phyloP scores from a whole-genome alignment of 2,888 invertebrate genomes.

The Hyposoter dolosus region DNA sequence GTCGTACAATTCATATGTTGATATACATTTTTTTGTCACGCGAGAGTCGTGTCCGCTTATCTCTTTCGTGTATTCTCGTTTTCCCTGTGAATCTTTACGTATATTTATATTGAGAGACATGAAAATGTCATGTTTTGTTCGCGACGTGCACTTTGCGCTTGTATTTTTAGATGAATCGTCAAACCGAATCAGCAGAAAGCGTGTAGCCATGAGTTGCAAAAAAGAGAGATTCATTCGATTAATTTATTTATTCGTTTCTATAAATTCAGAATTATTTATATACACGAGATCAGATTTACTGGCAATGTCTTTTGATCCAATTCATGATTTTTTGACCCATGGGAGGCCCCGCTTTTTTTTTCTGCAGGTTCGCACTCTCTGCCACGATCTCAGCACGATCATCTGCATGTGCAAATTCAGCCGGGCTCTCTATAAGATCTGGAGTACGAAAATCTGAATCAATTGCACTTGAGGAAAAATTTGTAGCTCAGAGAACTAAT shows the following conservation, averaged over 20 bases:
- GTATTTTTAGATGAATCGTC: neutral
- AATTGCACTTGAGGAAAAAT: no score
- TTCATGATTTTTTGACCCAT: no score
- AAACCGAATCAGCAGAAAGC: neutral
- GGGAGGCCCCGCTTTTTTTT: no score
- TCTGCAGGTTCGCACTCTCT: no score
- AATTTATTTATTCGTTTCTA: neutral
- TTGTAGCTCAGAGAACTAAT: neutral
- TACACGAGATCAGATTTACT: no score
- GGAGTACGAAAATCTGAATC: no score
- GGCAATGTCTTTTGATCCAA: no score
- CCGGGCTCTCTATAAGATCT: no score
- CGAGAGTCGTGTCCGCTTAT: conserved; percentile 57
- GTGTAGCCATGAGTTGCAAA: neutral
- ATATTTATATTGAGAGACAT: conserved; percentile 39
- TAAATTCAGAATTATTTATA: neutral
- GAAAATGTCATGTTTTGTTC: conserved; percentile 27
- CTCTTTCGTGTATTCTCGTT: conserved; percentile 34
- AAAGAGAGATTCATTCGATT: neutral
- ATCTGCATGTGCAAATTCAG: no score
- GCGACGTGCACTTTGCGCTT: neutral
- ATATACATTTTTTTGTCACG: conserved; percentile 59
- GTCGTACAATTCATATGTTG: conserved; percentile 45
- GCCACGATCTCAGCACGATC: no score
- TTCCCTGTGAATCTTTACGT: conserved; percentile 46